Evolutionary conservation across 2,113 vertebrate species (phyloP).

Genomic region (Pagrus major): DNA sequence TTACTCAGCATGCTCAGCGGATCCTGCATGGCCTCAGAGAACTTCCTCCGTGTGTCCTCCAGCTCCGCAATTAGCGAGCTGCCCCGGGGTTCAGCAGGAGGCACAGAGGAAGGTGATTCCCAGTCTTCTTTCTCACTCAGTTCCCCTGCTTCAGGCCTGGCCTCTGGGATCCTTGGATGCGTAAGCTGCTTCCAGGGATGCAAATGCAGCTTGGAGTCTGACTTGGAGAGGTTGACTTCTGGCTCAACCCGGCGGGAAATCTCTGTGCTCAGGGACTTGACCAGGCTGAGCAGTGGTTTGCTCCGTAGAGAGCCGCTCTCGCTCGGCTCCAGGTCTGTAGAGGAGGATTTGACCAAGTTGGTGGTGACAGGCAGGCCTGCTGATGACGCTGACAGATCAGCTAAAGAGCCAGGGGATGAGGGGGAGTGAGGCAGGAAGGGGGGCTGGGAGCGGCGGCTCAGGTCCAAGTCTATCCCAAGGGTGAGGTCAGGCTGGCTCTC

Average conservation of each 20-base stretch:
- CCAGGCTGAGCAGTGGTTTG: conserved; percentile 82
- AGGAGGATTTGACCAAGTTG: conserved; percentile 91
- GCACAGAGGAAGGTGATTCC: conserved; percentile 74
- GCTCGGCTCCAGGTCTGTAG: conserved; percentile 90
- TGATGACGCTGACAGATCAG: conserved; percentile 73
- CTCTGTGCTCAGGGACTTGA: conserved; percentile 85
- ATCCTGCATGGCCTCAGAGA: conserved; percentile 89
- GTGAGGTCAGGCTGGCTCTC: conserved; percentile 45
- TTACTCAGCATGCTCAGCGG: conserved; percentile 87
- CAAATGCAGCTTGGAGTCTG: conserved; percentile 85
- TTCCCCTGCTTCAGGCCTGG: conserved; percentile 39
- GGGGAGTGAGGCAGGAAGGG: conserved; percentile 59
- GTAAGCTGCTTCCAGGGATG: conserved; percentile 82
- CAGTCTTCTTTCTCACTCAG: conserved; percentile 58
- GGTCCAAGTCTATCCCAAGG: conserved; percentile 64
- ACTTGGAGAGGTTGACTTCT: conserved; percentile 83
- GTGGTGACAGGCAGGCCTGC: conserved; percentile 66
- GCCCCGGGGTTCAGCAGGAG: conserved; percentile 76
- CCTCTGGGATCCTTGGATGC: conserved; percentile 70
- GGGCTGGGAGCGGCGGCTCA: conserved; percentile 50
- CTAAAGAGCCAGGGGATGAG: conserved; percentile 79
- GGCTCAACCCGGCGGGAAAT: conserved; percentile 81
- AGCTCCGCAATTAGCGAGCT: conserved; percentile 85
- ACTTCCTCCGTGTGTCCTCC: conserved; percentile 86
- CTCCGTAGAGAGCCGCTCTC: conserved; percentile 82